phyloP scores from a whole-genome alignment of 2,888 invertebrate species.

The Helobdella robusta region DNA sequence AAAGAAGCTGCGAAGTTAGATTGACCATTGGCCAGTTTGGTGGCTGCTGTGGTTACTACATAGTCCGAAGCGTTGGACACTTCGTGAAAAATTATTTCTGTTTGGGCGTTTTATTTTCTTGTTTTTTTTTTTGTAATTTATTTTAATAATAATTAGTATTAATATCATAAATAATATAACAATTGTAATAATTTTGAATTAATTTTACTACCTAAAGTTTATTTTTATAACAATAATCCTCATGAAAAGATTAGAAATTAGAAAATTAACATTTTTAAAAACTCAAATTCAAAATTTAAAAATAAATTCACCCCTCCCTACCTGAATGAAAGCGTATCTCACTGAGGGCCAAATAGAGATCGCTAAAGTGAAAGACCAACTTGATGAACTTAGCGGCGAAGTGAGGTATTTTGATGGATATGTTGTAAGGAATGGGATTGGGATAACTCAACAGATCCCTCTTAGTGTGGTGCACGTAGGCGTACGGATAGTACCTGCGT shows the following conservation, averaged over 20 bases:
- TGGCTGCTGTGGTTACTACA: not conserved
- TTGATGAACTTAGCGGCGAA: conserved; percentile 70
- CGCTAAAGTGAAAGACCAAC: conserved; percentile 66
- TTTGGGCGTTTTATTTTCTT: not conserved
- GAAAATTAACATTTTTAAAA: too few species aligned
- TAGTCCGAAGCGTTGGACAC: not conserved
- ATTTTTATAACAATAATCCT: too few species aligned
- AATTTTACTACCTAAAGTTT: too few species aligned
- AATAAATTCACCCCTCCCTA: too few species aligned
- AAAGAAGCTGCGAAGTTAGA: too few species aligned
- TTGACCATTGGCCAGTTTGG: not conserved
- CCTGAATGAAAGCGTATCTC: conserved; percentile 78
- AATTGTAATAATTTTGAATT: too few species aligned
- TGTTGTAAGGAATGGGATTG: conserved; percentile 67
- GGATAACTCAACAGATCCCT: too few species aligned
- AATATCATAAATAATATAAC: too few species aligned
- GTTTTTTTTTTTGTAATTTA: not conserved
- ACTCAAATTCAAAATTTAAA: too few species aligned
- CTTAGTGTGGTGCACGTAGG: too few species aligned
- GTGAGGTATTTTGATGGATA: conserved; percentile 70
- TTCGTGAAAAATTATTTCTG: not conserved
- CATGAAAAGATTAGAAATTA: too few species aligned
- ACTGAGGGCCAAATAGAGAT: conserved; percentile 80
- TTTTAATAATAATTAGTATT: too few species aligned
- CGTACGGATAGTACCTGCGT: conserved; percentile 63